Conservation (phyloP, 2,888 invertebrate genomes). For the Julus scanicus region DNA sequence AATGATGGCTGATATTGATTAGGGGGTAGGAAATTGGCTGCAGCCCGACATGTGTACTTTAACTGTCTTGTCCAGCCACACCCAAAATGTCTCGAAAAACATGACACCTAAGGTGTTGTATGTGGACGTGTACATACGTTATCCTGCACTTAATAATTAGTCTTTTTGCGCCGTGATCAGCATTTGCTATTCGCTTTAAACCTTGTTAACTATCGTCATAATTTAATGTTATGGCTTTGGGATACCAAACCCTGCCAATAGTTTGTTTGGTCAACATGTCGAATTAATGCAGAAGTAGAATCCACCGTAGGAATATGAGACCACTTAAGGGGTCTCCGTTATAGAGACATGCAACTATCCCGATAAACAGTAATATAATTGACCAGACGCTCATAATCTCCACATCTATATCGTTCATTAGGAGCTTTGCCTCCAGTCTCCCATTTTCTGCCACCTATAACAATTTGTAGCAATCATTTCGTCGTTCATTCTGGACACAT, state of each 20-base stretch:
- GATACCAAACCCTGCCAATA: not conserved
- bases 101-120: constrained; percentile 38
- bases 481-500: not conserved
- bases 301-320: constrained; percentile 22
- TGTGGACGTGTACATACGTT: constrained; percentile 42
- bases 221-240: constrained; percentile 29
- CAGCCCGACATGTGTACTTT: constrained; percentile 35
- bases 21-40: constrained; percentile 23
- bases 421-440: not conserved
- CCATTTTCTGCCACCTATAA: constrained; percentile 30
- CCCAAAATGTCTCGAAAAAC: not conserved
- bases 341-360: not conserved
- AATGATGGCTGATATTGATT: constrained; percentile 32
- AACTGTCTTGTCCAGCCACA: constrained; percentile 24
- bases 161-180: constrained; percentile 7
- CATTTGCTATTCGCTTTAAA: not conserved
- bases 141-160: constrained; percentile 4
- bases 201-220: not conserved
- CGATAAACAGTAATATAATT: not conserved
- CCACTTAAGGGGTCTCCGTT: constrained; percentile 1
- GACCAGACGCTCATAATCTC: constrained; percentile 29
- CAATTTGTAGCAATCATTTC: not conserved
- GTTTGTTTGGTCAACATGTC: not conserved
- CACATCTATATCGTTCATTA: constrained; percentile 30
- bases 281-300: constrained; percentile 27